Evolutionary conservation across 2,113 vertebrate genomes (phyloP), one percentile per base, ranked within the genome.

Genomic region (Salvelinus alpinus): DNA sequence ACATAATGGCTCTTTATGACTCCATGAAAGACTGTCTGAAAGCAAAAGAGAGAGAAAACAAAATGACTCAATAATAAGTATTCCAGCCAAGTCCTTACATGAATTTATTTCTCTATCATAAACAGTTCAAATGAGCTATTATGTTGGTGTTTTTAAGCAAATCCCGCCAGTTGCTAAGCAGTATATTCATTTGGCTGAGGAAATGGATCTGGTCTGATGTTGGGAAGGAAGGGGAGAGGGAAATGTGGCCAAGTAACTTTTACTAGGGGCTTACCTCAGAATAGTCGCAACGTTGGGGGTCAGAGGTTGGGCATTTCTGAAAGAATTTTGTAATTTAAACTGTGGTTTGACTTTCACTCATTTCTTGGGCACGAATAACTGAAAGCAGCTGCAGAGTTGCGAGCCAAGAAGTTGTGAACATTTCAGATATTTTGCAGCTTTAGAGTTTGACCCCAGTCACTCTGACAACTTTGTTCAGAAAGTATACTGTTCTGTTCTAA

Each of bases 351-450:
- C 34, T 24, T 64, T 3, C 60, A 22, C 18, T 22, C 4, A 24
- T 91, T 85, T 64, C 87, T 88, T 91, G 90, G 91, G 92, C 89
- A 89, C 81, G 88, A 86, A 88, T 92, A 91, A 94, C 93, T 86
- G 84, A 91, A 93, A 93, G 87, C 90, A 89, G 86, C 90, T 93
- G 93, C 80, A 18, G 38, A 73, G 75, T 14, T n/a, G 64, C 27
- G 70, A 65, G 77, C 64, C 20, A 29, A 51, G 22, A n/a, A 57
- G 62, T 59, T 24, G 38, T 20, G 65, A 75, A 57, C 29, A 51
- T 75, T 76, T 29, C 38, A 79, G 44, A 70, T 7, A 44, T 78
- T 80, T 74, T 71, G 66, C 24, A 70, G 60, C n/a, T 60, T 72
- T 59, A 38, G 70, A 57, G 71, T 72, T 78, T 75, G 69, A 76